Conservation (phyloP, 2,797 vertebrate species). For the Mormyrus proboscirostris region DNA sequence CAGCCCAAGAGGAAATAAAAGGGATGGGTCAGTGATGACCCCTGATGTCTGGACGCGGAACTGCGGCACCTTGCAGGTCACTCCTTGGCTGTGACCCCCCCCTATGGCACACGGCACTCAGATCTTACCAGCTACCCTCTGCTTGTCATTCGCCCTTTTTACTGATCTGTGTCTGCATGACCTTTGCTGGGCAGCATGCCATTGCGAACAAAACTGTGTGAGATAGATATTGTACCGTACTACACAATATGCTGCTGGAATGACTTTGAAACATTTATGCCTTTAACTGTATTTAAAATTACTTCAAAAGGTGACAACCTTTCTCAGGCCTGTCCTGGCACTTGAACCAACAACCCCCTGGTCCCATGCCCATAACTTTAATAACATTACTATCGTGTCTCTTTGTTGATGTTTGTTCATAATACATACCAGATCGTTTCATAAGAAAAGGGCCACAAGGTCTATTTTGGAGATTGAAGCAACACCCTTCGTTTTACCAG, state of each 20-base stretch:
- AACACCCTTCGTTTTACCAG: not conserved
- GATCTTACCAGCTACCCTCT: not conserved
- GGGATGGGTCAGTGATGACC: not conserved
- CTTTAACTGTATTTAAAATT: not conserved
- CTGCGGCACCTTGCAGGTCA: not conserved
- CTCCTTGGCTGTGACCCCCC: not conserved
- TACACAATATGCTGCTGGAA: not conserved
- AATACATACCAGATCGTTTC: not conserved
- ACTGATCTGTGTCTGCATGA: not conserved
- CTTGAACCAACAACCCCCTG: not conserved
- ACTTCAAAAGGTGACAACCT: not conserved
- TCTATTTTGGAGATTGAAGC: not conserved
- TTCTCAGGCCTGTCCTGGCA: not conserved
- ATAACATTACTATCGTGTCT: not conserved
- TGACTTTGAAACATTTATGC: not conserved
- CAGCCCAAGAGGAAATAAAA: not conserved
- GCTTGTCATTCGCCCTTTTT: not conserved
- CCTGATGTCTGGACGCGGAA: not conserved
- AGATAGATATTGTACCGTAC: not conserved
- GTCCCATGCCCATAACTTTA: not conserved
- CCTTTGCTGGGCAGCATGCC: not conserved
- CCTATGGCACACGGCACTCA: not conserved
- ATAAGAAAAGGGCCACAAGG: not conserved
- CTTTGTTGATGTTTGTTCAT: not conserved
- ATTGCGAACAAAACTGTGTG: not conserved